Evolutionary conservation across 2,113 vertebrate genomes (phyloP), one percentile per base, ranked within the genome.

Genomic region (Gobius niger): DNA sequence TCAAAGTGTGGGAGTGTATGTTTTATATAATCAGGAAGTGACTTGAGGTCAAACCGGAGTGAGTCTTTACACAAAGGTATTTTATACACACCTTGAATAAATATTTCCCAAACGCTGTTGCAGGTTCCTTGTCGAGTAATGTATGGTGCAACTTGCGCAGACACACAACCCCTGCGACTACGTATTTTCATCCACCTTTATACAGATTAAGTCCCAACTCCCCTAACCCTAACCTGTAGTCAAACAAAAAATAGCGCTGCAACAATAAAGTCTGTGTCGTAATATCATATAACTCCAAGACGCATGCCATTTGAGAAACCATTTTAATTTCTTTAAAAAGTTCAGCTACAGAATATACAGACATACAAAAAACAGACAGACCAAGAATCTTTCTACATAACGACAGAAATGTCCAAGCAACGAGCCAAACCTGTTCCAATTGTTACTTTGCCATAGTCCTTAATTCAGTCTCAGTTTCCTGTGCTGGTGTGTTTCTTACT

Each of bases 321-420:
- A 68, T 63, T 87, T 87, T 87, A 85, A 77, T 89, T 83, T 77
- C 53, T 64, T 82, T 51, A 75, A 82, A 87, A 90, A 82, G 67
- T 40, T 84, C 82, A 75, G 73, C 73, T 81, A 77, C 66, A 79
- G 81, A 83, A 83, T 86, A 87, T 91, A 88, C 87, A 88, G 89
- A 90, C 76, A 85, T 69, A 75, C 71, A 79, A 87, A 82, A 70
- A 56, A 81, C 47, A 69, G 64, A 65, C 78, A 73, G n/a, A 56
- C 34, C 44, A 76, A 64, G 56, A 75, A 24, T 68, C 74, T 72
- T 67, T 88, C 85, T 76, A 83, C 76, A 70, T 69, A 71, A 80
- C 82, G 79, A 76, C 63, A 73, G 77, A 83, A 81, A 70, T 66
- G 72, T 78, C 60, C 61, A 63, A 69, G 82, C 75, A 75, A 34